phyloP scores from a whole-genome alignment of 1,140 invertebrate genomes.

The Anastatus disparis region DNA sequence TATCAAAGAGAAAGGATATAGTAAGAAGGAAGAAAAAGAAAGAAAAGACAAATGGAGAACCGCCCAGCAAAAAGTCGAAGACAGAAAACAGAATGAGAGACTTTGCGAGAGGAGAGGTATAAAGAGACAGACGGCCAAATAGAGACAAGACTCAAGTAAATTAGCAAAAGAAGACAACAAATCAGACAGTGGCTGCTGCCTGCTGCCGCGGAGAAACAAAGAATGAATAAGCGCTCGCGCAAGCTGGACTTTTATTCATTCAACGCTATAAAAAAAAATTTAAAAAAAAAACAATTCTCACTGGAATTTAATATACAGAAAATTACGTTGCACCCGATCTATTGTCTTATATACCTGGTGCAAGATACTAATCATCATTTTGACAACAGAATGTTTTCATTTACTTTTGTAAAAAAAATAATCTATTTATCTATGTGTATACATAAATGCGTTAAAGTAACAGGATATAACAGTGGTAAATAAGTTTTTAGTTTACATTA shows the following conservation, averaged over 20 bases:
- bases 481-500: too few species aligned
- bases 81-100: neutral
- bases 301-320: neutral
- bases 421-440: too few species aligned
- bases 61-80: slow-evolving; percentile 1
- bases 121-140: slow-evolving; percentile 11
- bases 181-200: neutral
- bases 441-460: too few species aligned
- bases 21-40: neutral
- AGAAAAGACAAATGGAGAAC: neutral
- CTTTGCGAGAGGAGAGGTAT: neutral
- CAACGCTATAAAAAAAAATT: neutral
- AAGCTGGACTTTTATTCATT: neutral
- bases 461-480: too few species aligned
- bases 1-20: neutral
- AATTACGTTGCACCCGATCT: too few species aligned
- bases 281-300: neutral
- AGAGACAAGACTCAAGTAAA: slow-evolving; percentile 25
- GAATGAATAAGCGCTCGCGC: slow-evolving; percentile 15
- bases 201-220: too few species aligned
- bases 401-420: too few species aligned
- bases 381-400: too few species aligned
- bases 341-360: too few species aligned
- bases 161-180: slow-evolving; percentile 16
- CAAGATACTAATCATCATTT: too few species aligned